These are phyloP conservation scores for Melinaea menophilus DNA, from an alignment of 2,888 invertebrate species.

Conservation along the genomic window DNA sequence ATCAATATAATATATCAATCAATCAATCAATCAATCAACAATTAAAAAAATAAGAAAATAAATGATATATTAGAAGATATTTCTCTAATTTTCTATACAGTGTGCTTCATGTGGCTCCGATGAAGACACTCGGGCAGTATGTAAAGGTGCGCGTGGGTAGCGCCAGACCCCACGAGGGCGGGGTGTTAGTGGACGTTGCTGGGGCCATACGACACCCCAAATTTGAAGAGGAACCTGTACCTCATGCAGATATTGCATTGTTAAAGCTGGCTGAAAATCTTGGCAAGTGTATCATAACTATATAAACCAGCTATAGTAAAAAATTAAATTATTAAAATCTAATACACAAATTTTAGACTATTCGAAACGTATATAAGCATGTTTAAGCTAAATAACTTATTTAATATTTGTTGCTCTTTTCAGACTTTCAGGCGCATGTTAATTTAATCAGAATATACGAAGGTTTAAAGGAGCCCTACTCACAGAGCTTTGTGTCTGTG, in stretches of 20 bases:
- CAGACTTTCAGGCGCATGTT: conserved; percentile 49
- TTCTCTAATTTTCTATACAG: conserved; percentile 36
- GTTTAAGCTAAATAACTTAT: no score
- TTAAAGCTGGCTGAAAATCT: conserved; percentile 59
- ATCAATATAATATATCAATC: no score
- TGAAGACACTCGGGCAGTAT: conserved; percentile 53
- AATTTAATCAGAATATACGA: conserved; percentile 63
- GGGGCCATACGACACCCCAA: conserved; percentile 69
- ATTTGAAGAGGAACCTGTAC: conserved; percentile 71
- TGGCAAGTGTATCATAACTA: conserved; percentile 36
- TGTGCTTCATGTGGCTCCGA: conserved; percentile 64
- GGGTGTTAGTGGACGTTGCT: conserved; percentile 53
- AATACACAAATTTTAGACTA: no score
- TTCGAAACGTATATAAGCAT: no score
- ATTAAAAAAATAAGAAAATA: no score
- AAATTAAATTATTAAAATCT: no score
- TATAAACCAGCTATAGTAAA: no score
- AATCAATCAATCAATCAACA: no score
- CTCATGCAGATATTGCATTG: conserved; percentile 67
- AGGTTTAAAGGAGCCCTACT: conserved; percentile 55
- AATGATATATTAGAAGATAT: not conserved
- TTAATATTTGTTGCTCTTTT: conserved; percentile 13
- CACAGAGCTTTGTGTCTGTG: conserved; percentile 64
- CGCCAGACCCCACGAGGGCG: conserved; percentile 56
- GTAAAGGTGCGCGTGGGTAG: conserved; percentile 69